Conservation (phyloP, 2,888 invertebrate genomes). For the Dryococelus australis region DNA sequence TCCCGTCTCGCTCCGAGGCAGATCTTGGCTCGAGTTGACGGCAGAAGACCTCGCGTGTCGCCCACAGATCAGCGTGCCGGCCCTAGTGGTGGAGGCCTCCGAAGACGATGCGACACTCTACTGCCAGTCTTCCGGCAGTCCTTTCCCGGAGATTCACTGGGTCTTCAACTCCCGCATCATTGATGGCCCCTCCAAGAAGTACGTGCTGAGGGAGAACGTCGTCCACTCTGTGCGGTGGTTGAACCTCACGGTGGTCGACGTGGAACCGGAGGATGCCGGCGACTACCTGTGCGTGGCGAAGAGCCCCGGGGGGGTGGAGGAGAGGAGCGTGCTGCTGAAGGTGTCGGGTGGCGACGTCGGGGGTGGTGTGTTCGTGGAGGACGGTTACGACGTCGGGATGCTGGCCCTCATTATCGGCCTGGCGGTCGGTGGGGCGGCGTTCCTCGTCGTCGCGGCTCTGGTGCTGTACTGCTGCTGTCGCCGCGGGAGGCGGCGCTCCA, state of each 20-base stretch:
- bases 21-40: slow-evolving; percentile 75
- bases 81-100: slow-evolving; percentile 62
- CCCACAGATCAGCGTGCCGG: slow-evolving; percentile 75
- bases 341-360: slow-evolving; percentile 50
- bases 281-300: slow-evolving; percentile 82
- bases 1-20: slow-evolving; percentile 72
- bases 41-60: slow-evolving; percentile 82
- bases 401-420: slow-evolving; percentile 57
- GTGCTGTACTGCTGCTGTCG: slow-evolving; percentile 55
- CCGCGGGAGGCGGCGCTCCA: background rate
- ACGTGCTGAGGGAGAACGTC: slow-evolving; percentile 27
- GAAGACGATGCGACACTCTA: slow-evolving; percentile 73
- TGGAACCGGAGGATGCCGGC: slow-evolving; percentile 71
- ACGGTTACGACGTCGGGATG: background rate
- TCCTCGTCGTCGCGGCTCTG: slow-evolving; percentile 55
- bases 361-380: slow-evolving; percentile 49
- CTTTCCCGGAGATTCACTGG: slow-evolving; percentile 80
- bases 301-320: slow-evolving; percentile 81
- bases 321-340: slow-evolving; percentile 74
- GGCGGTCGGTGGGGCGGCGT: slow-evolving; percentile 61
- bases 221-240: slow-evolving; percentile 60
- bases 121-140: slow-evolving; percentile 79
- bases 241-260: slow-evolving; percentile 73
- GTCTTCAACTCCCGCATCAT: slow-evolving; percentile 69
- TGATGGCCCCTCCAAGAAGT: slow-evolving; percentile 54